Conservation (phyloP, 2,797 vertebrate species). For the Lates japonicus region DNA sequence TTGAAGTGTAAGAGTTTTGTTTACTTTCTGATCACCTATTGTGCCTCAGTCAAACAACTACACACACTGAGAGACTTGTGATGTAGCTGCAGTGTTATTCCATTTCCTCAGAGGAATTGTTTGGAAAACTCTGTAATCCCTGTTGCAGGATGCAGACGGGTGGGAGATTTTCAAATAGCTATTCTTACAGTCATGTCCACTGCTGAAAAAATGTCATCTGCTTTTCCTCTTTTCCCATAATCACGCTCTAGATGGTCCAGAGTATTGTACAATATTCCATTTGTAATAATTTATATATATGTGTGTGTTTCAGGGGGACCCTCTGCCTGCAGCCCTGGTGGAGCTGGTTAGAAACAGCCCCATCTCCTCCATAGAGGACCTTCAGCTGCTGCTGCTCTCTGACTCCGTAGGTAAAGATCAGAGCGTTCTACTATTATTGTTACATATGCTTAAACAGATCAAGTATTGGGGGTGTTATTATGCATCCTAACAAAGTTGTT, state of each 20-base stretch:
- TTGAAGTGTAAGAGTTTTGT: not conserved
- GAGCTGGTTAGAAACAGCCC: slow-evolving; percentile 94
- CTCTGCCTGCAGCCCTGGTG: slow-evolving; percentile 94
- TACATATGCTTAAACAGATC: not conserved
- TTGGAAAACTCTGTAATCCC: not conserved
- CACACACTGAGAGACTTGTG: slow-evolving; percentile 3
- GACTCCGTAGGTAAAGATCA: slow-evolving; percentile 96
- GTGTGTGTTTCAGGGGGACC: slow-evolving; percentile 89
- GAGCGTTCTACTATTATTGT: slow-evolving; percentile 16
- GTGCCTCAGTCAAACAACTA: not conserved
- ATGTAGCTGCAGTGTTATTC: slow-evolving; percentile 20
- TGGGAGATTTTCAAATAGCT: slow-evolving; percentile 22
- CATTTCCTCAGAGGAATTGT: slow-evolving; percentile 41
- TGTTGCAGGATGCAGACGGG: slow-evolving; percentile 21
- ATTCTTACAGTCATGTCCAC: not conserved
- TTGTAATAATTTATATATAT: not conserved
- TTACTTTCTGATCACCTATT: slow-evolving; percentile 7
- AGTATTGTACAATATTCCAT: not conserved
- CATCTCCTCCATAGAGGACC: slow-evolving; percentile 93
- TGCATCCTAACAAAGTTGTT: not conserved
- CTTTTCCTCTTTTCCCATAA: not conserved
- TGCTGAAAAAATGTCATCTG: slow-evolving; percentile 6
- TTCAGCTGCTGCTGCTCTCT: slow-evolving; percentile 92
- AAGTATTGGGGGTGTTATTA: not conserved
- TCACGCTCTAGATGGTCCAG: not conserved